Base-by-base conservation (phyloP, 2,113 vertebrate genomes). In the Tyrannus savana region DNA sequence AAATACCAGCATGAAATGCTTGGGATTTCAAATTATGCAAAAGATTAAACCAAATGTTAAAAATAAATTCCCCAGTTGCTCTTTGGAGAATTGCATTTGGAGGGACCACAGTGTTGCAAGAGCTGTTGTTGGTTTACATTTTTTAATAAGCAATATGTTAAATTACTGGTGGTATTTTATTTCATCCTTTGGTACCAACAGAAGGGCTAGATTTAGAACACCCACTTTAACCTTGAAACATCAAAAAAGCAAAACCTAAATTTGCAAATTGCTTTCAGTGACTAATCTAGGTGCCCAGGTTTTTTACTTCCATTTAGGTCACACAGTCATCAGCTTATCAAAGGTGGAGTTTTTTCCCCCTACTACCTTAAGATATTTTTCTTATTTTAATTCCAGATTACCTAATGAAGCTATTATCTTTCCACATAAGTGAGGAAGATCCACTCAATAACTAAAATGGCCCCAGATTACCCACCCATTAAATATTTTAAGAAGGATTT, bases 141-240 rank as follows among this genome's bases (percentile, higher is more conserved):
- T 84, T 93, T 92, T 56, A 95, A 89, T 66, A 94, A 80, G 67
- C 46, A 80, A 37, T 80, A 73, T 62, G 53, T 77, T 90, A 58
- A 80, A 84, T 82, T 74, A 69, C 41, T 86, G n/a, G 4, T 52
- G 35, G 10, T 59, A 23, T 80, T 93, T 92, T 76, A 58, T 62
- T 86, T 66, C 16, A 33, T 39, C 9, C 11, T 53, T 83, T 66
- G 25, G 30, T 80, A 64, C 52, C 75, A 83, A 66, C 60, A 56
- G 77, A 92, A 80, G 17, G n/a, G 49, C 5, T 5, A 62, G 39
- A 94, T 88, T 88, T 92, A 81, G 79, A 88, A 83, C 27, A 73
- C 18, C 4, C 30, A 35, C 28, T 94, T 90, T 89, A 84, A 88
- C 92, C 46, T 93, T 92, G 72, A 80, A 96, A 53, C 4, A 41